These are phyloP conservation scores for Pituophis catenifer DNA, from an alignment of 2,113 vertebrate genomes.

Conservation along the genomic window DNA sequence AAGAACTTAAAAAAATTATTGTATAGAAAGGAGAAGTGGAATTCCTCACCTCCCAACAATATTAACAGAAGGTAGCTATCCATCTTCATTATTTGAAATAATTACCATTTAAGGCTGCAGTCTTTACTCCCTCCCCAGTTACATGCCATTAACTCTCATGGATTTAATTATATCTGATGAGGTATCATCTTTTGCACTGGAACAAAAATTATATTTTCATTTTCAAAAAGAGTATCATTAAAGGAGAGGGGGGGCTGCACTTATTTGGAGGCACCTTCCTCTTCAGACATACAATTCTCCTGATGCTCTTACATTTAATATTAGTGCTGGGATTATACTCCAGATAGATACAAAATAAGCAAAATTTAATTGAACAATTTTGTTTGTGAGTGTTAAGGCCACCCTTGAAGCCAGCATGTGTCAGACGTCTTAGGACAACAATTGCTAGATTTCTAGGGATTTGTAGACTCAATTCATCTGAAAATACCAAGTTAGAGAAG, in stretches of 20 bases:
- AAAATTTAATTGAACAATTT: slow-evolving; percentile 57
- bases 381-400: slow-evolving; percentile 49
- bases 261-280: not conserved
- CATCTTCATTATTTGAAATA: slow-evolving; percentile 52
- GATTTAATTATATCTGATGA: not conserved
- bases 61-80: slow-evolving; percentile 50
- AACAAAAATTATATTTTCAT: slow-evolving; percentile 51
- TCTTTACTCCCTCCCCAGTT: not conserved
- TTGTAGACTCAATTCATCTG: not conserved
- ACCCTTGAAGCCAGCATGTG: slow-evolving; percentile 11
- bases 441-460: not conserved
- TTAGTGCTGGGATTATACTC: slow-evolving; percentile 12
- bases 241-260: slow-evolving; percentile 11
- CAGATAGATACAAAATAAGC: slow-evolving; percentile 44
- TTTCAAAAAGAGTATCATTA: slow-evolving; percentile 47
- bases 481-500: not conserved
- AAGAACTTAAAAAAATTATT: slow-evolving; percentile 67
- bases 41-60: slow-evolving; percentile 56
- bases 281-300: fast-evolving
- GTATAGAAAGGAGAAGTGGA: slow-evolving; percentile 73
- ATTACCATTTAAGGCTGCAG: slow-evolving; percentile 38
- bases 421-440: not conserved
- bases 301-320: slow-evolving; percentile 7
- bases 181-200: not conserved
- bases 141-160: not conserved